Percentiles rank a stretch among this genome's conserved stretches.
These are phyloP conservation scores for Pantherophis alleghaniensis DNA, from an alignment of 2,797 vertebrate genomes.

Conservation along the genomic window DNA sequence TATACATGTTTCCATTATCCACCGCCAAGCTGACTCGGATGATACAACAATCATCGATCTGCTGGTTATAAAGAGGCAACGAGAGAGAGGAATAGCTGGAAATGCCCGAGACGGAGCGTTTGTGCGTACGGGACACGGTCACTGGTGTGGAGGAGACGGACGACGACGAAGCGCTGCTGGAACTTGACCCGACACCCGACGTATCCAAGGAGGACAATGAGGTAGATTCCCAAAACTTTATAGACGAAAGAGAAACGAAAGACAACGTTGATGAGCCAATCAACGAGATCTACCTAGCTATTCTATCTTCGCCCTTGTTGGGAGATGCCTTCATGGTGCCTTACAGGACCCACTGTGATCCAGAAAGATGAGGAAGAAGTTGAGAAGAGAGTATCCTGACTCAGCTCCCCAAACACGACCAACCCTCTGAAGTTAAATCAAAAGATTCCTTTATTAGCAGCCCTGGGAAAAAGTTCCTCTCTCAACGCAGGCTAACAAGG, in stretches of 20 bases:
- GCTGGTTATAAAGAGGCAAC: constrained; percentile 94
- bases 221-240: constrained; percentile 92
- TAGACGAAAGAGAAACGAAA: neutral
- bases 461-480: too few species aligned
- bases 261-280: neutral
- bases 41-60: constrained; percentile 95
- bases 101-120: constrained; percentile 88
- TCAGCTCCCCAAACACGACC: too few species aligned
- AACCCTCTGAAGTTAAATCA: too few species aligned
- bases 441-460: too few species aligned
- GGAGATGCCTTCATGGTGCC: neutral
- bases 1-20: constrained; percentile 97
- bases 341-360: neutral
- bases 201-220: constrained; percentile 92
- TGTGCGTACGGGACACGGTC: constrained; percentile 85
- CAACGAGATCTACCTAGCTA: neutral
- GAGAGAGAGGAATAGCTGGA: constrained; percentile 87
- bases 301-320: neutral
- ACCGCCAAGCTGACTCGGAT: constrained; percentile 92
- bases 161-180: constrained; percentile 89
- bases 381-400: neutral
- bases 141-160: constrained; percentile 86
- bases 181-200: constrained; percentile 87
- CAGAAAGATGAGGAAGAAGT: neutral
- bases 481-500: too few species aligned